phyloP scores from a whole-genome alignment of 2,797 vertebrate genomes.

The Limnodromus scolopaceus region DNA sequence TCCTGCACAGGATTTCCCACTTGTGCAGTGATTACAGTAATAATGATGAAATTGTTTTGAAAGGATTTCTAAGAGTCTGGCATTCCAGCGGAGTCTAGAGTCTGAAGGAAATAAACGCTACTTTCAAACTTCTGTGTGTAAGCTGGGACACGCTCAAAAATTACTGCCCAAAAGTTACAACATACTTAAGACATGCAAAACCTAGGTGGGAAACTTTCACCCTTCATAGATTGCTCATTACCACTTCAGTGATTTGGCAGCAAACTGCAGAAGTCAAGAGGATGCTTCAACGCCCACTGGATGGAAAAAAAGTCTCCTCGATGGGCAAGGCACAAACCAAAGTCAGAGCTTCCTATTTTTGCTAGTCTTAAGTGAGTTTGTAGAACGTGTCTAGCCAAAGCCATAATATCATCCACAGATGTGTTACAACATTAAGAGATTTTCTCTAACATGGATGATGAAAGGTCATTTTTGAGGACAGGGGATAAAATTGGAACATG shows the following conservation, averaged over 20 bases:
- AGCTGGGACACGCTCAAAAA: rapidly evolving
- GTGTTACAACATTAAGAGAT: background rate
- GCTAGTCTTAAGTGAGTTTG: background rate
- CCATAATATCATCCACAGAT: background rate
- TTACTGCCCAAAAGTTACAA: background rate
- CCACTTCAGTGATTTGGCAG: background rate
- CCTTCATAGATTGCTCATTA: background rate
- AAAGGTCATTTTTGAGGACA: background rate
- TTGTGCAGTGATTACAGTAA: background rate
- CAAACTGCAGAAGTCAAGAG: background rate
- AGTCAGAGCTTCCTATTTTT: background rate
- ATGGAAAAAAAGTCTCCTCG: background rate
- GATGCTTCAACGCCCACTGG: too few species aligned
- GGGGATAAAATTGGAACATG: background rate
- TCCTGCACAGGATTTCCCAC: background rate
- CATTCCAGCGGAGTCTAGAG: background rate
- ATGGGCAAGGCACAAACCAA: background rate
- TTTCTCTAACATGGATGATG: background rate
- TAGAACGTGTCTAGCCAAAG: background rate
- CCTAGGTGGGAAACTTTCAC: background rate
- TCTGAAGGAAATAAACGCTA: background rate
- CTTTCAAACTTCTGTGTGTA: background rate
- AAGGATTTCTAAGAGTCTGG: background rate
- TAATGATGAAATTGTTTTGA: background rate
- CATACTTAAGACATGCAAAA: background rate